Base-by-base conservation (phyloP, 2,888 invertebrate genomes). In the Alitta virens region DNA sequence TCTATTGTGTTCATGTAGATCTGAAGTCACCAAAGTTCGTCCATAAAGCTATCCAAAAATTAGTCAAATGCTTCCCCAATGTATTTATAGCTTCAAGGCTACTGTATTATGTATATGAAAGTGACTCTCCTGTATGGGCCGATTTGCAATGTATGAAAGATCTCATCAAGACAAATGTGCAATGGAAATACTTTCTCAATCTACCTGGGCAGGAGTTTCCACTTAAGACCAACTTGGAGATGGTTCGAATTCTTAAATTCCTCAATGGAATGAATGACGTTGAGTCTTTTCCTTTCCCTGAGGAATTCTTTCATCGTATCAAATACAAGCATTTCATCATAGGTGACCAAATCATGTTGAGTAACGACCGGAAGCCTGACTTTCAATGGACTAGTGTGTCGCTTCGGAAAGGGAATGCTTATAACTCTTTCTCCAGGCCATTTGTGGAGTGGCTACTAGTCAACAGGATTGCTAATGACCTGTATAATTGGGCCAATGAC, bases 401-500 rank as follows among this genome's bases (percentile, higher is more conserved):
- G 14, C 62, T 74, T 12, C 67, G 71, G 7, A 77, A 76, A 66
- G 77, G 78, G 1, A 75, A 75, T 63, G 74, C 78, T 0, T 78
- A 77, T 60, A 77, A 77, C 3, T 63, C 73, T 38, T 74, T 75
- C 62, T 71, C 71, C 27, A 64, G 77, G 24, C 56, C 67, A 12
- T 79, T 80, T 59, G 70, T 78, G 0, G 60, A 75, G 14, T 79
- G 75, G 68, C 55, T 75, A n/a, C 57, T 75, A 3, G 65, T 59
- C 1, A 72, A 74, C 64, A 40, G 58, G 2, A 42, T 74, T 33
- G 71, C 72, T 1, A 61, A 63, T 25, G 68, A 71, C 26, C 72
- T 79, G 49, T 56, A 76, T 5, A 59, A 64, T 3, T 80, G 79
- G 79, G 62, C 77, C 26, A 68, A 72, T 9, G 75, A 77, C 54